phyloP scores from a whole-genome alignment of 2,888 invertebrate species.

The Epirrita christyi region DNA sequence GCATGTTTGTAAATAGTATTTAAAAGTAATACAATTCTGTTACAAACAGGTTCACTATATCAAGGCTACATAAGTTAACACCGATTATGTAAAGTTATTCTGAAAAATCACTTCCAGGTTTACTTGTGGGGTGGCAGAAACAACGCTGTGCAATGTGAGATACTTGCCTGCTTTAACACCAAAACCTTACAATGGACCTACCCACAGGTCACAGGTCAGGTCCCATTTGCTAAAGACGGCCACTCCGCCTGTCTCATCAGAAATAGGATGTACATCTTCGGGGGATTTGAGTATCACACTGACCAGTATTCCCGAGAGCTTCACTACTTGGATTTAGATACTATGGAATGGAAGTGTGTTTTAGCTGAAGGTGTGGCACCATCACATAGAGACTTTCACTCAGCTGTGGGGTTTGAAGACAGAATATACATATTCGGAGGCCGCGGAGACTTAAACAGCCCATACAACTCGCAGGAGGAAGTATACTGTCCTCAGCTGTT shows the following conservation, averaged over 20 bases:
- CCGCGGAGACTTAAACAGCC: constrained; percentile 88
- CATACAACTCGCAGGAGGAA: constrained; percentile 85
- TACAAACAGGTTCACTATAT: constrained; percentile 1
- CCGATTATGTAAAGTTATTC: background rate
- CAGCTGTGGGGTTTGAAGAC: constrained; percentile 90
- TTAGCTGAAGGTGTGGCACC: constrained; percentile 87
- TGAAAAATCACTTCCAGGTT: constrained; percentile 68
- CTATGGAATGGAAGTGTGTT: constrained; percentile 89
- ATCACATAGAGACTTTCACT: constrained; percentile 94
- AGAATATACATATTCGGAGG: constrained; percentile 97
- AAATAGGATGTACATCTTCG: constrained; percentile 94
- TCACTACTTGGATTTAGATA: constrained; percentile 89
- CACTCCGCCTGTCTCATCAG: constrained; percentile 94
- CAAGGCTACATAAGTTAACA: background rate
- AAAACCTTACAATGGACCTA: constrained; percentile 88
- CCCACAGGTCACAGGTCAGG: constrained; percentile 86
- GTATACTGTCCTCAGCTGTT: constrained; percentile 91
- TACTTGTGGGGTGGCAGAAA: constrained; percentile 97
- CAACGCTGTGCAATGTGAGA: constrained; percentile 91
- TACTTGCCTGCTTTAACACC: constrained; percentile 92
- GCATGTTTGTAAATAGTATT: background rate
- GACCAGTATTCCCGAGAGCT: constrained; percentile 93
- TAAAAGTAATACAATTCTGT: background rate
- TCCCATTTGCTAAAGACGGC: constrained; percentile 94
- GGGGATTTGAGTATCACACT: constrained; percentile 94